Evolutionary conservation across 2,888 invertebrate species (phyloP), one percentile per base, ranked within the genome.

Genomic region (Automeris io): DNA sequence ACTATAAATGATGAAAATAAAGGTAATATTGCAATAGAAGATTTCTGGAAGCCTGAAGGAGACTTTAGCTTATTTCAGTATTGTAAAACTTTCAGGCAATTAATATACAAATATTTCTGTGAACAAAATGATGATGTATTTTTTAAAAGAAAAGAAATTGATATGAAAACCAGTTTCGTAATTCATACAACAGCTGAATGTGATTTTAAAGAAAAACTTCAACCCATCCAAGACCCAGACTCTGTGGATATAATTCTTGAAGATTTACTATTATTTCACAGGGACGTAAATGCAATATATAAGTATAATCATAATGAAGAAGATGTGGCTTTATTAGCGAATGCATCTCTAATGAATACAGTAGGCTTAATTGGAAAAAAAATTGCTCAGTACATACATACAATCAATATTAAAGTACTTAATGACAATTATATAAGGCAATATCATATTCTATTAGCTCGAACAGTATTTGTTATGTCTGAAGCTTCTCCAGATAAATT

Each of bases 61-160:
- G 47, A 49, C 7, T 47, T 47, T 18, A 42, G 43, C 33, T 24
- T 52, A 9, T 29, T 43, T 21, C 47, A 51, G 40, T 49, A 53
- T 16, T 45, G 45, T 6, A n/a, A n/a, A n/a, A n/a, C n/a, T n/a
- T n/a, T n/a, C n/a, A n/a, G n/a, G n/a, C n/a, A n/a, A n/a, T n/a
- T n/a, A n/a, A n/a, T n/a, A n/a, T n/a, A n/a, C n/a, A n/a, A n/a
- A n/a, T n/a, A n/a, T n/a, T n/a, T n/a, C n/a, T n/a, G n/a, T n/a
- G n/a, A n/a, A n/a, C n/a, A n/a, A n/a, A n/a, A n/a, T n/a, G n/a
- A n/a, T n/a, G n/a, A 29, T 16, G 16, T 4, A 5, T 16, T 29
- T 7, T 54, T 51, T 16, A 40, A 19, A 2, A 41, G 37, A 1
- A 25, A 24, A 7, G 37, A 40, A 29, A 39, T 40, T 9, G 36